Evolutionary conservation across 2,888 invertebrate species (phyloP), one percentile per base, ranked within the genome.

Genomic region (Seira sanloemensis): DNA sequence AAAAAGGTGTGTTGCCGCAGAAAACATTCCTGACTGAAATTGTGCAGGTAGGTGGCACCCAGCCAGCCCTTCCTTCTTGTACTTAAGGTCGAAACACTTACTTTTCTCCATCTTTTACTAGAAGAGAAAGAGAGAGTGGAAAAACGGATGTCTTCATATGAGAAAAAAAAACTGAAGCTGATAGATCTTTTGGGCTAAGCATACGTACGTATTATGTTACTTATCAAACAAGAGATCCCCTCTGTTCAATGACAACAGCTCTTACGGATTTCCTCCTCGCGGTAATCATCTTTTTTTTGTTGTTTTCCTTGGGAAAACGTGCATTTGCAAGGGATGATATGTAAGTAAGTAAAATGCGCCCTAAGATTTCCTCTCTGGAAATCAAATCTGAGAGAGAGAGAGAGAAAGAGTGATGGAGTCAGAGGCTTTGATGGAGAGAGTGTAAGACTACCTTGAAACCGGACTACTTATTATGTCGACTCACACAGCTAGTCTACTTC

Each of bases 331-430:
- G 27, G 37, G 12, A 71, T 65, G 18, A 19, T 18, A 21, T 68
- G 19, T 21, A 67, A 67, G 23, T 26, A 16, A 66, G 74, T 72
- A 18, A 58, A 21, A 72, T 37, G 23, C 37, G 21, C 21, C 1
- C 21, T 37, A 54, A n/a, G 19, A n/a, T n/a, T n/a, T n/a, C n/a
- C n/a, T n/a, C n/a, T n/a, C n/a, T n/a, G n/a, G n/a, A n/a, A n/a
- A n/a, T n/a, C n/a, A n/a, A n/a, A n/a, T n/a, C n/a, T 58, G 18
- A 26, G 62, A 73, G 54, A 50, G 69, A 69, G 26, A 76, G 25
- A 37, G 67, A 67, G 23, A 37, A 73, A 9, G 24, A 12, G 37
- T 16, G 21, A 37, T 1, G 4, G 37, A 2, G 16, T n/a, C 23
- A 66, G 24, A 16, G 66, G 4, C 50, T 7, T 50, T 7, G 16